phyloP scores from a whole-genome alignment of 2,888 invertebrate species.

The Deladenus siricidicola region DNA sequence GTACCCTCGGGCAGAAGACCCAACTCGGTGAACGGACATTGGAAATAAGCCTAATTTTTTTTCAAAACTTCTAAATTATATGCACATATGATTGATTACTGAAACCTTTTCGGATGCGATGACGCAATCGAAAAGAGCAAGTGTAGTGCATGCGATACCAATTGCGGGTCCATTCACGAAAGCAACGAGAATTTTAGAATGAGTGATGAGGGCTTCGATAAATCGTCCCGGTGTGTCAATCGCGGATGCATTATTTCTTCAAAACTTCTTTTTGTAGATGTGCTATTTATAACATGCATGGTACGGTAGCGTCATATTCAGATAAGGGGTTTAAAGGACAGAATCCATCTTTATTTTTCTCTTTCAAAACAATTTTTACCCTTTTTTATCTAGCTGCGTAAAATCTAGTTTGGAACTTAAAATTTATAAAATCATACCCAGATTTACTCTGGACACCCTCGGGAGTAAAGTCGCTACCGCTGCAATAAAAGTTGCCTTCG shows the following conservation, averaged over 20 bases:
- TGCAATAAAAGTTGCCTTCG: slow-evolving; percentile 69
- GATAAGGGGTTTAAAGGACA: too few species aligned
- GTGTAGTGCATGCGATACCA: slow-evolving; percentile 77
- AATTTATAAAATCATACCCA: neutral
- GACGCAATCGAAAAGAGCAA: slow-evolving; percentile 76
- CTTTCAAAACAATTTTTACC: too few species aligned
- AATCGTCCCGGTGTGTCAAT: slow-evolving; percentile 1
- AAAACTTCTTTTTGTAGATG: slow-evolving; percentile 10
- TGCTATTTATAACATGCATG: too few species aligned
- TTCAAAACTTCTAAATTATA: neutral
- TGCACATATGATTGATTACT: neutral
- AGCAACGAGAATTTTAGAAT: slow-evolving; percentile 76
- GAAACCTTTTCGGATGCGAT: slow-evolving; percentile 73
- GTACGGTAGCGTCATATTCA: too few species aligned
- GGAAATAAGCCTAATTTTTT: slow-evolving; percentile 34
- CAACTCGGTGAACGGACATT: slow-evolving; percentile 37
- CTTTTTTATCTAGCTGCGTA: too few species aligned
- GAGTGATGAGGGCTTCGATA: slow-evolving; percentile 69
- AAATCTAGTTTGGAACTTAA: too few species aligned
- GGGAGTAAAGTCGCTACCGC: slow-evolving; percentile 68
- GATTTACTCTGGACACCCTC: slow-evolving; percentile 1
- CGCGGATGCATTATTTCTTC: slow-evolving; percentile 1
- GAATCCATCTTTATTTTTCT: too few species aligned
- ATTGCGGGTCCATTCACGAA: slow-evolving; percentile 90
- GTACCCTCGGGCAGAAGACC: slow-evolving; percentile 41